These are phyloP conservation scores for Gila robusta DNA, from an alignment of 2,797 vertebrate genomes.

Conservation along the genomic window DNA sequence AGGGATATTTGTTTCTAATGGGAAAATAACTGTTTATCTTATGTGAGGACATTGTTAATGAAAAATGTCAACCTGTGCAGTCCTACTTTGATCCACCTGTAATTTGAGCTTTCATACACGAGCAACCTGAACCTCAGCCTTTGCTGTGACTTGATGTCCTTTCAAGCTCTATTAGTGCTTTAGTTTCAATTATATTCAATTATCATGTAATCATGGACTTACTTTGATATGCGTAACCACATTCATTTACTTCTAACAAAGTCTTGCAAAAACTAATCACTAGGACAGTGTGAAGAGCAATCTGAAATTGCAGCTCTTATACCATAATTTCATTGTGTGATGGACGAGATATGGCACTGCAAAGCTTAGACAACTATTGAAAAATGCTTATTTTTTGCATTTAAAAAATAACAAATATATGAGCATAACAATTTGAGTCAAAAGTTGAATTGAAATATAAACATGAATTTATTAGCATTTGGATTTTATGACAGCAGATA, in stretches of 20 bases:
- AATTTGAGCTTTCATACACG: constrained; percentile 37
- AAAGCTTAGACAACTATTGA: background rate
- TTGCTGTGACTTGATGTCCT: constrained; percentile 36
- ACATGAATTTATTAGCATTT: background rate
- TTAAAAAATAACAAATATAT: background rate
- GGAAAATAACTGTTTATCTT: background rate
- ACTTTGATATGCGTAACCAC: background rate
- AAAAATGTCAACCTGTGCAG: constrained; percentile 36
- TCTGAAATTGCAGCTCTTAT: background rate
- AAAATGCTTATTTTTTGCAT: background rate
- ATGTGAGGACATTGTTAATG: background rate
- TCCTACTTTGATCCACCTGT: constrained; percentile 28
- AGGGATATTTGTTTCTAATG: background rate
- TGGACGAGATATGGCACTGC: background rate
- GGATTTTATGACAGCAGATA: background rate
- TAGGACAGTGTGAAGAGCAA: background rate
- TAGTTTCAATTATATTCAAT: constrained; percentile 44
- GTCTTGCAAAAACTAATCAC: background rate
- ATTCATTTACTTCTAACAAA: no score
- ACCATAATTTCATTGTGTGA: background rate
- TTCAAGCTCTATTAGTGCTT: constrained; percentile 33
- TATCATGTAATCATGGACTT: constrained; percentile 20
- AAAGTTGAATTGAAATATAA: background rate
- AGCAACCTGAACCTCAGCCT: constrained; percentile 41
- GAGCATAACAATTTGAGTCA: background rate